Evolutionary conservation across 2,888 invertebrate species (phyloP), one percentile per base, ranked within the genome.

Genomic region (Hirtodrosophila cameraria): DNA sequence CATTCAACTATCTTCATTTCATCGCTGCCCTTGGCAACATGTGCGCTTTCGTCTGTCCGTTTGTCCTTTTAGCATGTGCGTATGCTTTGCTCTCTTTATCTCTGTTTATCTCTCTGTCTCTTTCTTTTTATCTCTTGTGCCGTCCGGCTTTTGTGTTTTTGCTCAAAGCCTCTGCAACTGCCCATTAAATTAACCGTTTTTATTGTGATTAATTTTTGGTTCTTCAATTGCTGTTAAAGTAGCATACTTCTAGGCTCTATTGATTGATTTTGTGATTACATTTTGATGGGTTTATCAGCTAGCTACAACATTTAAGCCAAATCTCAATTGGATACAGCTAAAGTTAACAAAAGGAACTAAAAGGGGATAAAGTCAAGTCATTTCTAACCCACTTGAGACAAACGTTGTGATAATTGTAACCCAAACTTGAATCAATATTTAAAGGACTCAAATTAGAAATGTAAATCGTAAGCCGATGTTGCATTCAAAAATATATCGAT

Each of bases 21-120:
- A 57, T 39, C 13, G 13, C 61, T 72, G 73, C 58, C 46, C 60
- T 81, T 81, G 82, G 78, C 78, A 81, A 81, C 75, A 81, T 81
- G 78, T 76, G 71, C 35, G 55, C 49, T 18, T 53, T 48, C 13
- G 15, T 55, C 45, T 25, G 30, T 38, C 33, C 20, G 9, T 35
- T n/a, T 46, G 16, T 53, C 11, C 7, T 13, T 25, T n/a, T 4
- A 11, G 13, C 16, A 3, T 20, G 28, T 16, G 35, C 25, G n/a
- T 31, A 7, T 35, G 20, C 7, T 25, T 7, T 25, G n/a, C 18
- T 25, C 16, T 42, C 15, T n/a, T 49, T 49, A 7, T 6, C 23
- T 1, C 13, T 6, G 13, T 9, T 12, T 12, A 36, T 28, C 6
- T 12, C 46, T 33, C 5, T 16, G 4, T 12, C 13, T 15, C 27